A percentile compares a stretch with the other conserved stretches of the same genome.
Conservation (phyloP, 2,113 vertebrate genomes). For the Phoxinus phoxinus region DNA sequence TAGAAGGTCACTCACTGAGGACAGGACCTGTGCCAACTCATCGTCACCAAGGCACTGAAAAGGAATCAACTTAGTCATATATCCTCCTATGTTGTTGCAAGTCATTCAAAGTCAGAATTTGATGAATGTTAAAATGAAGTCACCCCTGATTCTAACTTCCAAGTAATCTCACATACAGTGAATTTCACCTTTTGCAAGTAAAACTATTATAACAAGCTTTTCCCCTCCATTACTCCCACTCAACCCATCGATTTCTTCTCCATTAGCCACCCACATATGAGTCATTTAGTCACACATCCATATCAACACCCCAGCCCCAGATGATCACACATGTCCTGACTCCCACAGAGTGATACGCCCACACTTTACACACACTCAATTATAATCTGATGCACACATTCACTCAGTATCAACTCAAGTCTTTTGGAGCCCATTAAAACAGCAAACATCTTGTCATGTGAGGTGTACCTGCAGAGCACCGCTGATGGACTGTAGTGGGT, state of each 20-base stretch:
- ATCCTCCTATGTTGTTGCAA: background rate
- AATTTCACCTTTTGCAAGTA: background rate
- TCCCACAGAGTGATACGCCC: background rate
- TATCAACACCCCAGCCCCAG: background rate
- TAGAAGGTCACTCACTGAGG: slow-evolving; percentile 72
- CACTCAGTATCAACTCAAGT: background rate
- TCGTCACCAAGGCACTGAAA: slow-evolving; percentile 75
- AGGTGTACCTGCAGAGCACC: slow-evolving; percentile 80
- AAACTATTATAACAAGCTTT: background rate
- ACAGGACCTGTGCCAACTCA: slow-evolving; percentile 81
- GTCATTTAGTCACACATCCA: background rate
- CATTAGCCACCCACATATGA: background rate
- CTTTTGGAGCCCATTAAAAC: background rate
- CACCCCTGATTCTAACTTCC: background rate
- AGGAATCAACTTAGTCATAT: slow-evolving; percentile 14
- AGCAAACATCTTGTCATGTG: background rate
- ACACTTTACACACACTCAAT: background rate
- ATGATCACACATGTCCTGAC: background rate
- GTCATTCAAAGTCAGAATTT: background rate
- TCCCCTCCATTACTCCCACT: background rate
- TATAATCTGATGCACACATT: background rate
- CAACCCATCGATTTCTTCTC: background rate
- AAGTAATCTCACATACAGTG: background rate
- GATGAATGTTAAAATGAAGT: background rate
- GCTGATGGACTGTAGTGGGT: slow-evolving; percentile 78